Evolutionary conservation across 2,888 invertebrate genomes (phyloP).

Genomic region (Drosophila subquinaria): DNA sequence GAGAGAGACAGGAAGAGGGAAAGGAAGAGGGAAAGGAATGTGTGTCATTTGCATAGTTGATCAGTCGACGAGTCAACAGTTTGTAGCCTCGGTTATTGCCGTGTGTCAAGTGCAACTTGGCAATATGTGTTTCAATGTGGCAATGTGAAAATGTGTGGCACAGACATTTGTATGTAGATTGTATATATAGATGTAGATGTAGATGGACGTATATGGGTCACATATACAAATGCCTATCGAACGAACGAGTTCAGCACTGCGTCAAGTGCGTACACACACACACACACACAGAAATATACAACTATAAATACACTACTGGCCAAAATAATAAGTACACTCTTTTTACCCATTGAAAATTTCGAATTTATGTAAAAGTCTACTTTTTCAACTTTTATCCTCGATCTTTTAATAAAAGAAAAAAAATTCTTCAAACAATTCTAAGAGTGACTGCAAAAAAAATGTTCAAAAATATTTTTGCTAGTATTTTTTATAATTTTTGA

Average conservation of each 20-base stretch:
- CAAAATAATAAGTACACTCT: no score
- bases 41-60: slow-evolving; percentile 60
- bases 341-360: no score
- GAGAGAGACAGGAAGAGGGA: neutral
- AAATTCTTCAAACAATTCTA: no score
- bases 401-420: no score
- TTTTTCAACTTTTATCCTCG: no score
- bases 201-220: slow-evolving; percentile 60
- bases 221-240: slow-evolving; percentile 32
- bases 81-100: slow-evolving; percentile 13
- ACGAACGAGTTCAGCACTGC: slow-evolving; percentile 28
- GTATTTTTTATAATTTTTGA: no score
- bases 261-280: slow-evolving; percentile 23
- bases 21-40: slow-evolving; percentile 2
- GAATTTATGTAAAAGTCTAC: no score
- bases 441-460: no score
- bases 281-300: slow-evolving; percentile 11
- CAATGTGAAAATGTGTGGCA: slow-evolving; percentile 8
- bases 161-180: slow-evolving; percentile 6
- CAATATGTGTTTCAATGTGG: slow-evolving; percentile 1
- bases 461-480: no score
- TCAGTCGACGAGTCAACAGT: slow-evolving; percentile 19
- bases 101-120: slow-evolving; percentile 23
- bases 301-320: neutral
- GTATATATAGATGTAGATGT: neutral